Percentiles rank a stretch among this genome's conserved stretches.
phyloP scores from a whole-genome alignment of 2,888 invertebrate genomes.

The Globia sparganii region DNA sequence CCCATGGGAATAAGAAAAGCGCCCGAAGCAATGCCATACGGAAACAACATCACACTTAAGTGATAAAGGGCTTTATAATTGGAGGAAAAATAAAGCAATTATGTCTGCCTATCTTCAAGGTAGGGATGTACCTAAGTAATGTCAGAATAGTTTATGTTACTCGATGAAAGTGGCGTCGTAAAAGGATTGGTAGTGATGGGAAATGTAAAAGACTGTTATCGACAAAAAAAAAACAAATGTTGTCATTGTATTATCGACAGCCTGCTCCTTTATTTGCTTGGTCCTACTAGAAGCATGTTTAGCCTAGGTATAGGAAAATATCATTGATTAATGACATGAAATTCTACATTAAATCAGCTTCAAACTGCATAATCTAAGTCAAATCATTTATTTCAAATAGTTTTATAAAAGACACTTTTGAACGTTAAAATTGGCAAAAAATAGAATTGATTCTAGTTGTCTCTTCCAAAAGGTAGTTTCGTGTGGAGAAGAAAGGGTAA shows the following conservation, averaged over 20 bases:
- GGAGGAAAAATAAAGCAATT: slow-evolving; percentile 25
- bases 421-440: too few species aligned
- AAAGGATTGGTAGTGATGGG: slow-evolving; percentile 70
- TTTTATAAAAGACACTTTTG: too few species aligned
- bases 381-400: too few species aligned
- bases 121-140: not conserved
- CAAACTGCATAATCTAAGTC: not conserved
- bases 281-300: not conserved
- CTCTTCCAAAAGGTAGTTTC: too few species aligned
- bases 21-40: not conserved
- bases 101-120: too few species aligned
- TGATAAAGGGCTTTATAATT: slow-evolving; percentile 6
- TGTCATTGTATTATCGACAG: not conserved
- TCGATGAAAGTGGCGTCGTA: slow-evolving; percentile 52
- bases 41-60: not conserved
- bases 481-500: too few species aligned
- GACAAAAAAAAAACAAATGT: slow-evolving; percentile 24
- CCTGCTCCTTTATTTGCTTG: too few species aligned
- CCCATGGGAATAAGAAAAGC: not conserved
- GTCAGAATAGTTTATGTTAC: slow-evolving; percentile 12
- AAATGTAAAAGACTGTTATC: slow-evolving; percentile 27
- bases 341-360: not conserved
- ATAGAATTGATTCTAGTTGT: too few species aligned
- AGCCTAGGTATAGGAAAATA: too few species aligned
- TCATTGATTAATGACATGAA: too few species aligned